Conservation (phyloP, 2,113 vertebrate genomes). For the Hiodon alosoides region DNA sequence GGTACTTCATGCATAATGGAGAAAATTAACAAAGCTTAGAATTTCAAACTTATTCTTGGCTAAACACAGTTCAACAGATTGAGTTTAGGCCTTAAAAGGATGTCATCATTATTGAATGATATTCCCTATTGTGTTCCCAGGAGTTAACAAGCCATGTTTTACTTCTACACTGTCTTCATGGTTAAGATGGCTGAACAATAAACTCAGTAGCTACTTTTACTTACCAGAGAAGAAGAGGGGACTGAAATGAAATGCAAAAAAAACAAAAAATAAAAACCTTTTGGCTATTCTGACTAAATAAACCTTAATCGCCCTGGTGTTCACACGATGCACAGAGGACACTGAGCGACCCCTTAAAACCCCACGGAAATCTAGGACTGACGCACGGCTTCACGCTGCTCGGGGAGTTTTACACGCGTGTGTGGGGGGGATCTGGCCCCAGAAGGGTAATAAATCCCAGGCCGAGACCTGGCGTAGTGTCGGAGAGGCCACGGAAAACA, state of each 20-base stretch:
- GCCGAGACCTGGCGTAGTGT: slow-evolving; percentile 29
- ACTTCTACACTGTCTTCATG: neutral
- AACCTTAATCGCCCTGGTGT: too few relatives aligned
- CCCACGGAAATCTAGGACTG: slow-evolving; percentile 1
- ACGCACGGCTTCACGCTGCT: neutral
- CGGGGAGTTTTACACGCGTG: neutral
- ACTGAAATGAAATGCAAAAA: too few relatives aligned
- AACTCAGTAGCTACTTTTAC: neutral
- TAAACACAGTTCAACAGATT: too few relatives aligned
- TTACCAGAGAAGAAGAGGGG: neutral
- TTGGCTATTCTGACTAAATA: too few relatives aligned
- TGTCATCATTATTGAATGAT: neutral
- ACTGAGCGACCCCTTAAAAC: neutral
- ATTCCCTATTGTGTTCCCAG: neutral
- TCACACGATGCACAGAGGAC: too few relatives aligned
- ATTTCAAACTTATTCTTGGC: too few relatives aligned
- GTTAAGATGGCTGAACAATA: neutral
- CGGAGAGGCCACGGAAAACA: slow-evolving; percentile 37
- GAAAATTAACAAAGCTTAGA: too few relatives aligned
- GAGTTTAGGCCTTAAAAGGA: too few relatives aligned
- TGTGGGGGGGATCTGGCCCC: slow-evolving; percentile 22
- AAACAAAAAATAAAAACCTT: too few relatives aligned
- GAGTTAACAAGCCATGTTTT: neutral
- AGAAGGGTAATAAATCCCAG: slow-evolving; percentile 39
- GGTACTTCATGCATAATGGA: too few relatives aligned